Evolutionary conservation across 2,113 vertebrate genomes (phyloP).

Genomic region (Peromyscus maniculatus): DNA sequence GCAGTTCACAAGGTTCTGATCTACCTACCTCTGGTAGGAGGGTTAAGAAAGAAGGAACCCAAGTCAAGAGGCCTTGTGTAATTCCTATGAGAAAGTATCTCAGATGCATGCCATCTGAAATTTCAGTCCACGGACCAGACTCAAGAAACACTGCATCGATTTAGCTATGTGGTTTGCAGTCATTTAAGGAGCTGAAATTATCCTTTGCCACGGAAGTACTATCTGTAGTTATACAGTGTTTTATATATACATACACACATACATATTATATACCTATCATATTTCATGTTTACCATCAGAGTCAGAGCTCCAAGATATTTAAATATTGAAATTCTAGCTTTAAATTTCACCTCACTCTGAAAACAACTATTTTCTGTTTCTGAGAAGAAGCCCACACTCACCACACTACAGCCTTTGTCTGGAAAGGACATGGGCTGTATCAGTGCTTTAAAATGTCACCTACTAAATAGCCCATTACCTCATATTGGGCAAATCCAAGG

Average conservation of each 20-base stretch:
- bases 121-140: constrained; percentile 35
- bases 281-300: constrained; percentile 60
- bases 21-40: not conserved
- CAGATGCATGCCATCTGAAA: not conserved
- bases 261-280: not conserved
- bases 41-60: not conserved
- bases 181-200: constrained; percentile 65
- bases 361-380: constrained; percentile 23
- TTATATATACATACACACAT: constrained; percentile 26
- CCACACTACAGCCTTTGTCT: constrained; percentile 19
- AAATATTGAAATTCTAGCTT: constrained; percentile 69
- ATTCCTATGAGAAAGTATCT: not conserved
- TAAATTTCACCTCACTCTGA: constrained; percentile 63
- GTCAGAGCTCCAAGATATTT: constrained; percentile 58
- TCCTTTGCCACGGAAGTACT: constrained; percentile 21
- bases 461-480: constrained; percentile 31
- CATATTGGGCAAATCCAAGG: not conserved
- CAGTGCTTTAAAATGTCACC: not conserved
- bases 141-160: constrained; percentile 24
- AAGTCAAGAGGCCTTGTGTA: not conserved
- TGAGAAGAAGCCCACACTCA: constrained; percentile 36
- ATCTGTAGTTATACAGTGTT: constrained; percentile 57
- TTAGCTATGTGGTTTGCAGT: not conserved
- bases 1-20: not conserved
- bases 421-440: not conserved